Percentiles rank a stretch among this genome's conserved stretches.
phyloP scores from a whole-genome alignment of 2,113 vertebrate species.

The Menura novaehollandiae region DNA sequence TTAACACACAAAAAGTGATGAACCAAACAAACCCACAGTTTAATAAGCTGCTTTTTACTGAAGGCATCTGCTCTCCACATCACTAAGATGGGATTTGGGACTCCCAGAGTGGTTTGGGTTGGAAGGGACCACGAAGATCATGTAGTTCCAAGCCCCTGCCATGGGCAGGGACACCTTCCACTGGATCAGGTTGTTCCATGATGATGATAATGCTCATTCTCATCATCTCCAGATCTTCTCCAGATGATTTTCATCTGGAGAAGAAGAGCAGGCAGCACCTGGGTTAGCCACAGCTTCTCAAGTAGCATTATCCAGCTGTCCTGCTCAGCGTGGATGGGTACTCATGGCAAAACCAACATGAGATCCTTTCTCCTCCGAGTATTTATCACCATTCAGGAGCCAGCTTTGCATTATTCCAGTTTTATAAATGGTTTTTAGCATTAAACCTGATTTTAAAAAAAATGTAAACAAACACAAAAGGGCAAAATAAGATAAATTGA shows the following conservation, averaged over 20 bases:
- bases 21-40: slow-evolving; percentile 16
- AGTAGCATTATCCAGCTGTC: neutral
- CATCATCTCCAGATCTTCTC: neutral
- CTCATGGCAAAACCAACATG: neutral
- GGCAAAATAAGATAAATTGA: neutral
- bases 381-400: neutral
- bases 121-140: neutral
- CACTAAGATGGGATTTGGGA: neutral
- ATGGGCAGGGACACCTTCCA: fast-evolving
- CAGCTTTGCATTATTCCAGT: neutral
- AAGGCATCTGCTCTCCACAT: neutral
- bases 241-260: neutral
- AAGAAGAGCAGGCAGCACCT: neutral
- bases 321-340: neutral
- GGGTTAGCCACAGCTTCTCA: neutral
- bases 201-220: neutral
- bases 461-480: neutral
- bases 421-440: neutral
- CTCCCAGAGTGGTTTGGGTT: neutral
- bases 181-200: neutral
- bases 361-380: neutral
- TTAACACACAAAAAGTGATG: neutral
- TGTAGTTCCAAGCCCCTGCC: neutral
- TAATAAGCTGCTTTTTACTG: neutral
- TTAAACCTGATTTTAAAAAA: neutral